Percentiles rank a stretch among this genome's conserved stretches.
Evolutionary conservation across 2,113 vertebrate species (phyloP).

Genomic region (Aspiorhynchus laticeps): DNA sequence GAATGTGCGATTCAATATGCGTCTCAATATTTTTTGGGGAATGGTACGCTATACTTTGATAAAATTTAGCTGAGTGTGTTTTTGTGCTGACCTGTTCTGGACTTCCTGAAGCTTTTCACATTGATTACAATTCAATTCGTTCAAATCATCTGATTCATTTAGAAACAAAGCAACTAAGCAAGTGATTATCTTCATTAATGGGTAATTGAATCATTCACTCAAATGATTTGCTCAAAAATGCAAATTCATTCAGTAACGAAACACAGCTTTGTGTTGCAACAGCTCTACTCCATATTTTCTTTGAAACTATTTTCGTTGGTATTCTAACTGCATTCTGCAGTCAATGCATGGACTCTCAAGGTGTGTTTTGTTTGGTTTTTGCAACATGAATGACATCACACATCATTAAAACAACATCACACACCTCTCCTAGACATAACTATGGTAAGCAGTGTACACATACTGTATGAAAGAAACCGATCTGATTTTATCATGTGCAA

Average conservation of each 20-base stretch:
- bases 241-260: not conserved
- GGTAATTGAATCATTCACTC: not conserved
- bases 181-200: not conserved
- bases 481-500: not conserved
- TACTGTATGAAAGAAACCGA: constrained; percentile 36
- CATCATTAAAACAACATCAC: not conserved
- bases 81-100: not conserved
- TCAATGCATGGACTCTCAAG: not conserved
- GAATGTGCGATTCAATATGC: not conserved
- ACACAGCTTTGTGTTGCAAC: not conserved
- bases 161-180: not conserved
- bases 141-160: not conserved
- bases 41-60: not conserved
- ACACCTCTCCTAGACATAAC: not conserved
- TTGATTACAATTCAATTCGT: not conserved
- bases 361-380: not conserved
- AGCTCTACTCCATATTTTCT: no score
- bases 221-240: not conserved
- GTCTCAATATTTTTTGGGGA: not conserved
- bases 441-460: not conserved
- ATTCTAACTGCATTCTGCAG: not conserved
- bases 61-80: not conserved
- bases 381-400: not conserved
- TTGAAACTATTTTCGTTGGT: not conserved
- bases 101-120: not conserved